Evolutionary conservation across 2,113 vertebrate species (phyloP).

Genomic region (Chlamydotis undulata): DNA sequence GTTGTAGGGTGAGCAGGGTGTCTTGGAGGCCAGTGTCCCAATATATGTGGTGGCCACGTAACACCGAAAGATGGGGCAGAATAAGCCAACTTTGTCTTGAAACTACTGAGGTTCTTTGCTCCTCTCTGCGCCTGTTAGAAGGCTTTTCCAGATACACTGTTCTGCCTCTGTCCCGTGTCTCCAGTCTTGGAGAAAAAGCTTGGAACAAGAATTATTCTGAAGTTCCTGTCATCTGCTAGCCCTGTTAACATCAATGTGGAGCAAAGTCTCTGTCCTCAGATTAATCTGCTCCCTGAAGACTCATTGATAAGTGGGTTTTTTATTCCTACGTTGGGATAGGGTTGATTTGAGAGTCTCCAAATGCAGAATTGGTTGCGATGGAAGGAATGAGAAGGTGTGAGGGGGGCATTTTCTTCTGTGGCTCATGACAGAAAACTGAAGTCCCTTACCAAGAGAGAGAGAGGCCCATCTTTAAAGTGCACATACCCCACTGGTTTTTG

Average conservation of each 20-base stretch:
- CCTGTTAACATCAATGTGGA: background rate
- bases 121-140: background rate
- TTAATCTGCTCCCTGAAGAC: background rate
- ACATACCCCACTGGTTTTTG: background rate
- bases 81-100: background rate
- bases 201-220: background rate
- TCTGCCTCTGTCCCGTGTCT: background rate
- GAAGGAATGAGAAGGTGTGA: background rate
- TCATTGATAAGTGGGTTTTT: background rate
- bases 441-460: background rate
- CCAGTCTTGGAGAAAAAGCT: background rate
- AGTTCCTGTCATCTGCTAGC: background rate
- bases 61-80: background rate
- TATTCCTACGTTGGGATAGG: background rate
- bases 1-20: background rate
- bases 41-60: background rate
- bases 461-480: background rate
- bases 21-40: background rate
- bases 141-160: background rate
- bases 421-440: background rate
- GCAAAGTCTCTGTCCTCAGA: background rate
- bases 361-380: background rate
- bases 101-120: background rate
- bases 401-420: background rate
- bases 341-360: background rate